Base-by-base conservation (phyloP, 92 coral and sea anemone species). In the Parazoanthus darwini region DNA sequence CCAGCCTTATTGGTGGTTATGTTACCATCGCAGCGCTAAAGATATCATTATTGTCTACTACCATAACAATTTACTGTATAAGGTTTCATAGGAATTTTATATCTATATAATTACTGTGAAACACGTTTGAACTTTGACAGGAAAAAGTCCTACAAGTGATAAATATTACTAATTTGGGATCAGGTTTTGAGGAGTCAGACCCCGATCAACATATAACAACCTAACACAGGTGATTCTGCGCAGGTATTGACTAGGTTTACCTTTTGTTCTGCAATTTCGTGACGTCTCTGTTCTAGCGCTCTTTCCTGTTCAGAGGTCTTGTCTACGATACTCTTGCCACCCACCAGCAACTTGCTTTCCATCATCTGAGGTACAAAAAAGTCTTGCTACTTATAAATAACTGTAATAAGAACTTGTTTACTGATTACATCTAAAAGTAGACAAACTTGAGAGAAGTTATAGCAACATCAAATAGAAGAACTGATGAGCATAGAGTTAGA, bases 241-340 rank as follows among this genome's bases (percentile, higher is more conserved):
- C 26, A 13, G 29, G 18, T 36, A 36, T 20, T 26, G 54, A n/a
- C 38, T 10, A 33, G 42, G 35, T 80, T 16, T 90, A 97, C 99
- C 93, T 96, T 92, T 71, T 95, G 98, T 80, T 97, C 98, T 15
- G 99, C 98, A 72, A 97, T 92, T 79, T 95, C 96, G 85, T 89
- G 94, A 1, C 97, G 82, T 42, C 94, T 91, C 74, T 92, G 92
- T 78, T 95, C 99, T 66, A 97, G 91, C 13, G 93, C 99, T 85
- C 98, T 91, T 50, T 97, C 98, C 71, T 97, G 99, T 93, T 97
- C 99, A 8, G 95, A 77, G 16, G 99, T 97, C 78, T 94, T 95
- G 88, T 97, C 99, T n/a, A 97, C 90, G 81, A 97, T 97, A 86
- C 99, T 97, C 76, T 94, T 94, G 8, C 99, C 99, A n/a, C 99